phyloP scores from a whole-genome alignment of 2,797 vertebrate genomes.

The Sebastes ruberrimus region DNA sequence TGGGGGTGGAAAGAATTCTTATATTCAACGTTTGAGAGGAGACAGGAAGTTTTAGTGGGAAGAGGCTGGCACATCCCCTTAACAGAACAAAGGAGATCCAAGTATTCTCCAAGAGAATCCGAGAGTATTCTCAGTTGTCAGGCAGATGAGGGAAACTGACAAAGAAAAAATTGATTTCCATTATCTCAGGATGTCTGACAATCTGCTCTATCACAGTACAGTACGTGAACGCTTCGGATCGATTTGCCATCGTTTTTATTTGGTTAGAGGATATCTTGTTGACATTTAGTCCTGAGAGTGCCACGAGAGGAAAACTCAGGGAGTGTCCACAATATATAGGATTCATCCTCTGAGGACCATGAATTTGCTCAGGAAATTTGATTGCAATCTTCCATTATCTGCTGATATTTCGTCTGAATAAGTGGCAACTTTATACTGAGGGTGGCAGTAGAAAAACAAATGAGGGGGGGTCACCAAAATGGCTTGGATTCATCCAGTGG shows the following conservation, averaged over 20 bases:
- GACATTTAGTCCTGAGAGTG: slow-evolving; percentile 32
- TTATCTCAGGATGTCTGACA: slow-evolving; percentile 23
- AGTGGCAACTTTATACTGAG: background rate
- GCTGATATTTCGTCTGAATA: background rate
- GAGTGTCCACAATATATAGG: background rate
- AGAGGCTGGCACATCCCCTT: background rate
- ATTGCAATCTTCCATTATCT: background rate
- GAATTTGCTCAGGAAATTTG: background rate
- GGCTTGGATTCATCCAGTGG: background rate
- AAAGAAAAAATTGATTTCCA: slow-evolving; percentile 48
- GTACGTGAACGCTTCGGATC: background rate
- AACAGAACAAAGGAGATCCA: background rate
- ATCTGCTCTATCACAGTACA: slow-evolving; percentile 29
- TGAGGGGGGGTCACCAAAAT: background rate
- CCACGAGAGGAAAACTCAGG: background rate
- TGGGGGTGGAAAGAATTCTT: background rate
- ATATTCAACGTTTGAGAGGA: background rate
- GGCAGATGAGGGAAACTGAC: slow-evolving; percentile 30
- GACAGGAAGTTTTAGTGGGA: background rate
- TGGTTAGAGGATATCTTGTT: slow-evolving; percentile 23
- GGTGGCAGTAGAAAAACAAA: background rate
- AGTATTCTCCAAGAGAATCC: too few species aligned
- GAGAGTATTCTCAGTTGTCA: background rate
- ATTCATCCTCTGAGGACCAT: background rate
- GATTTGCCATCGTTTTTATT: slow-evolving; percentile 13